A percentile compares a stretch with the other conserved stretches of the same genome.
phyloP scores from a whole-genome alignment of 1,140 invertebrate species.

The Nephila pilipes region DNA sequence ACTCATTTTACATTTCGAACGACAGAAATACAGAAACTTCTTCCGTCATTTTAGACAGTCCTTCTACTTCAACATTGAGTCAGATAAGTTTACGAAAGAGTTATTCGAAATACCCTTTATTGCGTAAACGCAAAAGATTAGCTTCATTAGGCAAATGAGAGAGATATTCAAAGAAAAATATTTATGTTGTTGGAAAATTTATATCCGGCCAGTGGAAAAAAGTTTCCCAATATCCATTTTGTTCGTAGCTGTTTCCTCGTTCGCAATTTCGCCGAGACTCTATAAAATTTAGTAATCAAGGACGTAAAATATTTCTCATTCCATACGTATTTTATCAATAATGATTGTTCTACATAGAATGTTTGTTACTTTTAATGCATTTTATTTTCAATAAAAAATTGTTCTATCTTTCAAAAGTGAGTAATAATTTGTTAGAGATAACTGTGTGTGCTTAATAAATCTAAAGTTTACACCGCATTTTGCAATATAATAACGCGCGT shows the following conservation, averaged over 20 bases:
- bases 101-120: neutral
- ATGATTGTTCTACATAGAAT: neutral
- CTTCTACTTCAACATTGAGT: neutral
- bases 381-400: neutral
- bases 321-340: neutral
- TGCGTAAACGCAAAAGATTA: conserved; percentile 4
- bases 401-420: no score
- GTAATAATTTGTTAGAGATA: no score
- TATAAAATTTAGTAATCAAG: neutral
- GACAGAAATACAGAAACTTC: neutral
- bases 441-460: no score
- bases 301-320: neutral
- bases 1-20: no score
- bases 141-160: conserved; percentile 47
- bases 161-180: neutral
- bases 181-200: conserved; percentile 42
- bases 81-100: neutral
- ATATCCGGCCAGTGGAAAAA: conserved; percentile 15
- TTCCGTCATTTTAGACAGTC: neutral
- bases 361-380: neutral
- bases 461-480: neutral
- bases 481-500: neutral
- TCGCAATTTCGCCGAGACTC: neutral
- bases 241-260: neutral
- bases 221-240: conserved; percentile 32